phyloP scores from a whole-genome alignment of 2,797 vertebrate species.

The Poecilia picta region DNA sequence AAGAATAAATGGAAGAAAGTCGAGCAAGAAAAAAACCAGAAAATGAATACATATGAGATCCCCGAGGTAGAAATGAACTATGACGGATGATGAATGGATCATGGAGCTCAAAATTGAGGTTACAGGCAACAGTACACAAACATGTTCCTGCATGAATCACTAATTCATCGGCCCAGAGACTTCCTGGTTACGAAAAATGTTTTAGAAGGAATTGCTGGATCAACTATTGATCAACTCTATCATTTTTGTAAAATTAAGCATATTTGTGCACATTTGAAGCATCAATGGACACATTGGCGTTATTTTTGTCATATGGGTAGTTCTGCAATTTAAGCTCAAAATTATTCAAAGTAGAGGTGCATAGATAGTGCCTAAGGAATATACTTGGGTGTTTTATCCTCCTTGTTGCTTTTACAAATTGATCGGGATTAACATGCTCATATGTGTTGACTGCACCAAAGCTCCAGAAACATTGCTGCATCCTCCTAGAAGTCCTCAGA shows the following conservation, averaged over 20 bases:
- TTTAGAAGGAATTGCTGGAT: not conserved
- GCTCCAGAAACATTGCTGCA: not conserved
- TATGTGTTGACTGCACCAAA: not conserved
- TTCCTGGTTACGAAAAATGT: not conserved
- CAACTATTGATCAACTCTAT: not conserved
- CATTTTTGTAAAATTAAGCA: conserved; percentile 6
- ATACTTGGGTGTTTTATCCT: not conserved
- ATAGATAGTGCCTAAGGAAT: not conserved
- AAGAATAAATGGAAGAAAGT: conserved; percentile 27
- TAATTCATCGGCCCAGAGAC: conserved; percentile 21
- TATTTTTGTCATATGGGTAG: not conserved
- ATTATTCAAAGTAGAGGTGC: not conserved
- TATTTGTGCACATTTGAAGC: not conserved
- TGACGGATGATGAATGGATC: conserved; percentile 30
- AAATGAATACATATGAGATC: conserved; percentile 35
- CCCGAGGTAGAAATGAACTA: conserved; percentile 29
- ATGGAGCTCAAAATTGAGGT: conserved; percentile 42
- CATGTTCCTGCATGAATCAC: conserved; percentile 4
- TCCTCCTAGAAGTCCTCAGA: not conserved
- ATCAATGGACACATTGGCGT: not conserved
- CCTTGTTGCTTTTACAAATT: not conserved
- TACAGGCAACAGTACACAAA: conserved; percentile 27
- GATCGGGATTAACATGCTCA: not conserved
- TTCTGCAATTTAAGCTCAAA: conserved; percentile 11
- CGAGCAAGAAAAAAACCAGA: conserved; percentile 19